These are phyloP conservation scores for Linhomoeus sp. DNA, from an alignment of 2,888 invertebrate genomes.

Conservation along the genomic window DNA sequence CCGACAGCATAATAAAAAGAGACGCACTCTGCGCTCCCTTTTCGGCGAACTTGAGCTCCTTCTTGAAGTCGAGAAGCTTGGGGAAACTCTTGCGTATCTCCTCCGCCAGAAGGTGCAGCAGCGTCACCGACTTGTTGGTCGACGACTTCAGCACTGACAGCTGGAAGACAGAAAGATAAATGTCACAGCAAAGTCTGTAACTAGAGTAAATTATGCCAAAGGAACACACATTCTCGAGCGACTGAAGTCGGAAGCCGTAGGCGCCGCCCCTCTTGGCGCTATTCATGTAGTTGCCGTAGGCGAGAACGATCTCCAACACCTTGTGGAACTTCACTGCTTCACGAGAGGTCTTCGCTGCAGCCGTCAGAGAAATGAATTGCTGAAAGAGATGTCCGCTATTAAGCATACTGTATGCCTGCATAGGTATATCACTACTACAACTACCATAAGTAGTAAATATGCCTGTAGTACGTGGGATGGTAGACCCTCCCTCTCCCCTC, in stretches of 20 bases:
- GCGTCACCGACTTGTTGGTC: slow-evolving; percentile 62
- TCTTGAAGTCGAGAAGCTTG: slow-evolving; percentile 68
- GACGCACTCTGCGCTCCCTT: slow-evolving; percentile 89
- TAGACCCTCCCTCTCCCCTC: no score
- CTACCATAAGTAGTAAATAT: no score
- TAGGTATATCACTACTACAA: no score
- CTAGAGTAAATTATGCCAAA: no score
- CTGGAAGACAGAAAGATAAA: slow-evolving; percentile 20
- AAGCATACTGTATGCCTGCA: no score
- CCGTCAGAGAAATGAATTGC: slow-evolving; percentile 84
- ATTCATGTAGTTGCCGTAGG: slow-evolving; percentile 96
- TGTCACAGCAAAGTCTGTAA: no score
- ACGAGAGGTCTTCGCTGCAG: slow-evolving; percentile 75
- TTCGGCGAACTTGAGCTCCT: slow-evolving; percentile 77
- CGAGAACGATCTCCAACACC: slow-evolving; percentile 77
- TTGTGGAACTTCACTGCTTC: slow-evolving; percentile 65
- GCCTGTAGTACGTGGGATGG: no score
- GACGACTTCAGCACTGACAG: slow-evolving; percentile 80
- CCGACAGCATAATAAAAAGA: no score
- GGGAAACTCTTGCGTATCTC: slow-evolving; percentile 74
- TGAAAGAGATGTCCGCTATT: no score
- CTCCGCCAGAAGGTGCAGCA: slow-evolving; percentile 82
- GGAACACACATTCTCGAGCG: slow-evolving; percentile 67
- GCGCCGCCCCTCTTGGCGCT: slow-evolving; percentile 89
- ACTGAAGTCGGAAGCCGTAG: slow-evolving; percentile 91